These are phyloP conservation scores for Eumeta japonica DNA, from an alignment of 1,140 invertebrate species.

Conservation along the genomic window DNA sequence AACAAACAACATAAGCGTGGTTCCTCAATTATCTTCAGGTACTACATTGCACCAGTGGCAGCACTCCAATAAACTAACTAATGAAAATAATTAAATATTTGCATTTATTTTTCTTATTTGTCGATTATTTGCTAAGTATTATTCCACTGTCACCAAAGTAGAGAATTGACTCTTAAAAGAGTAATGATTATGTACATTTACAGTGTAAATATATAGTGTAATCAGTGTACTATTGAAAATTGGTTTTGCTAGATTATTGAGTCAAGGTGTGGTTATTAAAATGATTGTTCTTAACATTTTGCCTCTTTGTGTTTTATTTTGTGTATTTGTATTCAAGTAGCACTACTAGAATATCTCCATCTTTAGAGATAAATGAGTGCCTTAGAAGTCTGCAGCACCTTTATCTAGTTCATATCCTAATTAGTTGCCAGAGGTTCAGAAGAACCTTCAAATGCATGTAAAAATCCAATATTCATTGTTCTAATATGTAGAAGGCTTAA, in stretches of 20 bases:
- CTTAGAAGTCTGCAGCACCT: too few relatives aligned
- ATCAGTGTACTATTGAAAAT: conserved; percentile 46
- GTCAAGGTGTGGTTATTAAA: conserved; percentile 37
- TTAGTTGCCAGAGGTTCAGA: too few relatives aligned
- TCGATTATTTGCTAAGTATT: conserved; percentile 53
- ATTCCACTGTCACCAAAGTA: conserved; percentile 52
- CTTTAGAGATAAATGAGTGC: too few relatives aligned
- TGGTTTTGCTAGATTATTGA: conserved; percentile 47
- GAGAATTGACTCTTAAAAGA: conserved; percentile 22
- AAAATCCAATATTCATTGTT: too few relatives aligned
- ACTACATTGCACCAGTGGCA: conserved; percentile 68
- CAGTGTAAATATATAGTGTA: conserved; percentile 52
- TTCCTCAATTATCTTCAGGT: conserved; percentile 77
- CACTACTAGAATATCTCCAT: too few relatives aligned
- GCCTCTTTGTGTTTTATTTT: too few relatives aligned
- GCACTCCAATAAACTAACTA: conserved; percentile 36
- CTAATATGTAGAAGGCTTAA: too few relatives aligned
- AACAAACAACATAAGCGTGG: conserved; percentile 80
- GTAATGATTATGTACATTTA: conserved; percentile 34
- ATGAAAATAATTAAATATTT: conserved; percentile 22
- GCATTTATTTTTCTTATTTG: conserved; percentile 47
- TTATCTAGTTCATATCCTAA: too few relatives aligned
- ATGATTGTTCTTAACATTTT: too few relatives aligned
- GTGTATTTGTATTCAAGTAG: too few relatives aligned
- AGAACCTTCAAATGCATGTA: too few relatives aligned